Percentiles rank a stretch among this genome's conserved stretches.
Evolutionary conservation across 1,140 invertebrate species (phyloP).

Genomic region (Drosophila erecta): DNA sequence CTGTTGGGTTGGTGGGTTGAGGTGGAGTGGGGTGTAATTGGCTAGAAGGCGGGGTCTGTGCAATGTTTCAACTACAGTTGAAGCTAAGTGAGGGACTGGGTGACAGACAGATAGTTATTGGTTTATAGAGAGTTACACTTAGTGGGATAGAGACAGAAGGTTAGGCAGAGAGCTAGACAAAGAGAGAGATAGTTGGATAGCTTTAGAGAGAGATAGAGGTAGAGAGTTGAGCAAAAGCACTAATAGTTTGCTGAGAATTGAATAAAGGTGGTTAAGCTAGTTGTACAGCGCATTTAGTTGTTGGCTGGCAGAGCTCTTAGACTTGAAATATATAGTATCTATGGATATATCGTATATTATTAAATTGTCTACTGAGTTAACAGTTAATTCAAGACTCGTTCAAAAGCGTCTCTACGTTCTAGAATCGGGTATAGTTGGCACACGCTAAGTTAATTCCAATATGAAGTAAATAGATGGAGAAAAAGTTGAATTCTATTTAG

Average conservation of each 20-base stretch:
- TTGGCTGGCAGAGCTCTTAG: constrained; percentile 80
- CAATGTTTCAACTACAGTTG: constrained; percentile 61
- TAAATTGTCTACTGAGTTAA: constrained; percentile 59
- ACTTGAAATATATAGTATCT: constrained; percentile 74
- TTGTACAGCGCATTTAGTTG: constrained; percentile 79
- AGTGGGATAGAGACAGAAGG: constrained; percentile 48
- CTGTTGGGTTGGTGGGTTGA: not conserved
- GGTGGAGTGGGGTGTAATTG: not conserved
- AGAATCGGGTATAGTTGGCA: constrained; percentile 38
- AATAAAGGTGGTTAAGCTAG: constrained; percentile 77
- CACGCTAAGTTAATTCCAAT: constrained; percentile 55
- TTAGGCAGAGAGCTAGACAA: constrained; percentile 51
- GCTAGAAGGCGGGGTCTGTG: constrained; percentile 34
- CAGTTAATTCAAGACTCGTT: constrained; percentile 43
- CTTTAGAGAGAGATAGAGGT: constrained; percentile 58
- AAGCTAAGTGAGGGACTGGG: constrained; percentile 60
- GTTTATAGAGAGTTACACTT: constrained; percentile 51
- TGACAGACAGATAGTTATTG: constrained; percentile 53
- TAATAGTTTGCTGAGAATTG: constrained; percentile 63
- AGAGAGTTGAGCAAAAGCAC: constrained; percentile 78
- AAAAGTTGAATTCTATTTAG: constrained; percentile 52
- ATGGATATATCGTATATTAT: constrained; percentile 56
- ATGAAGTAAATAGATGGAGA: constrained; percentile 47
- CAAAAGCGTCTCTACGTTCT: constrained; percentile 61
- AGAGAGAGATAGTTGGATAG: constrained; percentile 45